Evolutionary conservation across 2,113 vertebrate genomes (phyloP).

Genomic region (Tachycineta bicolor): DNA sequence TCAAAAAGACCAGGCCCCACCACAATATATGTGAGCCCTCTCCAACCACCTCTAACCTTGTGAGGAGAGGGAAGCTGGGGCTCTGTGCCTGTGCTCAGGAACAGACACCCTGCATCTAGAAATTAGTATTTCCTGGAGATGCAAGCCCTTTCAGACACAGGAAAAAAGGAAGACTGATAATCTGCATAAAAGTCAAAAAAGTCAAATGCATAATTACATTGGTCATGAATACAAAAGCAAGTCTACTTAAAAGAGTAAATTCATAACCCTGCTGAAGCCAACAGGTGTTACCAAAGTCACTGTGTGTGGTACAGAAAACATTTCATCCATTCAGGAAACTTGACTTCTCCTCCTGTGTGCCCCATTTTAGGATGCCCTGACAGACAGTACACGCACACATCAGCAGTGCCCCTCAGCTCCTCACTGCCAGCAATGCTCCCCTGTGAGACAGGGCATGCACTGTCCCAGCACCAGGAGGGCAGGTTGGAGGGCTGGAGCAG

Average conservation of each 20-base stretch:
- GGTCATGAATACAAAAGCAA: background rate
- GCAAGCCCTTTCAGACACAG: background rate
- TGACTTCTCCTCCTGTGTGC: background rate
- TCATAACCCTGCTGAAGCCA: background rate
- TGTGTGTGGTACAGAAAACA: background rate
- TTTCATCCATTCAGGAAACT: background rate
- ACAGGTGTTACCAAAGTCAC: background rate
- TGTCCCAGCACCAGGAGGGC: background rate
- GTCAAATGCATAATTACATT: background rate
- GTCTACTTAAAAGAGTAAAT: background rate
- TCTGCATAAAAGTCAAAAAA: background rate
- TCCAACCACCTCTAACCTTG: background rate
- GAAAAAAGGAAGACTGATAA: background rate
- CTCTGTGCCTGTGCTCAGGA: background rate
- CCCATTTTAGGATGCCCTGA: background rate
- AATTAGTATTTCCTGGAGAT: background rate
- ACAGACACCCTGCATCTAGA: background rate
- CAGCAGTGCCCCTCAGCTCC: background rate
- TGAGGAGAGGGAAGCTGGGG: background rate
- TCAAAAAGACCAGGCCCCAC: background rate
- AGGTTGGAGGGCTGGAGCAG: background rate
- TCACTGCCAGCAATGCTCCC: background rate
- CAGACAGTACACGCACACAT: fast-evolving
- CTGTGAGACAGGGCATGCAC: background rate
- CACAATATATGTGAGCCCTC: fast-evolving